A percentile compares a stretch with the other conserved stretches of the same genome.
Conservation (phyloP, 2,888 invertebrate genomes). For the Cheilosia scutellata region DNA sequence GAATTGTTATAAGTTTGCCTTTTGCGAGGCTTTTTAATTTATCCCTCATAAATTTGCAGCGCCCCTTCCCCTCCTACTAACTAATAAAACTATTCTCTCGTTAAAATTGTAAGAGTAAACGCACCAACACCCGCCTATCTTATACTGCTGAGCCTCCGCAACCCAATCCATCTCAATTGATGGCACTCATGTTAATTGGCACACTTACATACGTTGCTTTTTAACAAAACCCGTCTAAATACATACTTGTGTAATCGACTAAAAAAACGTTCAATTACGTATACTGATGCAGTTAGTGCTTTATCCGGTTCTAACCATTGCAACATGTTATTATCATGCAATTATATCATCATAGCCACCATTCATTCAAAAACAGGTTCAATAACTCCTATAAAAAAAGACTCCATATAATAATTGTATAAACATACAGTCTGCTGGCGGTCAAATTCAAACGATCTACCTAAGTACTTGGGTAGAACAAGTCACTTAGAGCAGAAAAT, state of each 20-base stretch:
- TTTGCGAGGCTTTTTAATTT: too few relatives aligned
- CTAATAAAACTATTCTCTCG: too few relatives aligned
- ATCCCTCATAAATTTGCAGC: too few relatives aligned
- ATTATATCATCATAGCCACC: constrained; percentile 40
- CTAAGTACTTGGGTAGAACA: constrained; percentile 9
- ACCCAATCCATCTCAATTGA: not conserved
- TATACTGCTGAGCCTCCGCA: not conserved
- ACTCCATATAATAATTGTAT: not conserved
- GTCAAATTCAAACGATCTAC: constrained; percentile 12
- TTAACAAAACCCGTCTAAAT: not conserved
- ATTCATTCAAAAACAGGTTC: constrained; percentile 53
- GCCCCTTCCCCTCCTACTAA: too few relatives aligned
- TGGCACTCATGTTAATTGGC: not conserved
- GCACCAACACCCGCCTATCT: not conserved
- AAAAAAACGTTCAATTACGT: constrained; percentile 10
- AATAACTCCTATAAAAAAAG: constrained; percentile 40
- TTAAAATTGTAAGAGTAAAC: not conserved
- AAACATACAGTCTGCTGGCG: constrained; percentile 13
- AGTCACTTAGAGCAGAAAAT: constrained; percentile 57
- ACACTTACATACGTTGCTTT: not conserved
- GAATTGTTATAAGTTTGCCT: too few relatives aligned
- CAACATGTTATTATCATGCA: constrained; percentile 36
- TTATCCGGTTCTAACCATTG: constrained; percentile 17
- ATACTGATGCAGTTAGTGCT: not conserved
- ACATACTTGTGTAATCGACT: constrained; percentile 16